phyloP scores from a whole-genome alignment of 2,888 invertebrate genomes.

The Apodemia zela region DNA sequence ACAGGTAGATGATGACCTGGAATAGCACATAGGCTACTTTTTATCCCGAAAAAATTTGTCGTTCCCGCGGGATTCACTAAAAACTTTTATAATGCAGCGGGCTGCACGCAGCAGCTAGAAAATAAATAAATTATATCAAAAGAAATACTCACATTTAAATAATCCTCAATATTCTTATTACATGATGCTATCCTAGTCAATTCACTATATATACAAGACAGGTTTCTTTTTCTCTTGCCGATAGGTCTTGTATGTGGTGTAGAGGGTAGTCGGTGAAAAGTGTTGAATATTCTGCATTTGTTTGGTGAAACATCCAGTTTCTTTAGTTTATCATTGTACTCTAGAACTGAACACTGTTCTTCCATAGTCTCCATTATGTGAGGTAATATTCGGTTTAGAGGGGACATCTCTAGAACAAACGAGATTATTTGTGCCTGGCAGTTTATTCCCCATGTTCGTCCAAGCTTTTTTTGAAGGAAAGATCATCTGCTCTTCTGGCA shows the following conservation, averaged over 20 bases:
- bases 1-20: no score
- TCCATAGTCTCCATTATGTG: conserved; percentile 45
- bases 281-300: conserved; percentile 55
- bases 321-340: conserved; percentile 59
- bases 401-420: conserved; percentile 46
- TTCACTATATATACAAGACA: conserved; percentile 48
- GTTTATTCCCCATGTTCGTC: no score
- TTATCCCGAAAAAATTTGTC: no score
- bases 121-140: no score
- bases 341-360: conserved; percentile 48
- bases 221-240: conserved; percentile 31
- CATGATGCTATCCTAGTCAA: conserved; percentile 45
- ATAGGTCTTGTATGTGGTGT: conserved; percentile 34
- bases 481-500: no score
- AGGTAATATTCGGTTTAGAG: conserved; percentile 43
- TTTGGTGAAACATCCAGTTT: conserved; percentile 44
- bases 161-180: conserved; percentile 33
- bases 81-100: no score
- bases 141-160: conserved; percentile 47
- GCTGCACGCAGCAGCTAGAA: no score
- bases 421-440: background rate
- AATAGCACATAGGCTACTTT: no score
- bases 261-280: conserved; percentile 50
- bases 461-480: no score
- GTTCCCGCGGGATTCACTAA: no score